Base-by-base conservation (phyloP, 2,113 vertebrate genomes). In the Lampris megalopsis region DNA sequence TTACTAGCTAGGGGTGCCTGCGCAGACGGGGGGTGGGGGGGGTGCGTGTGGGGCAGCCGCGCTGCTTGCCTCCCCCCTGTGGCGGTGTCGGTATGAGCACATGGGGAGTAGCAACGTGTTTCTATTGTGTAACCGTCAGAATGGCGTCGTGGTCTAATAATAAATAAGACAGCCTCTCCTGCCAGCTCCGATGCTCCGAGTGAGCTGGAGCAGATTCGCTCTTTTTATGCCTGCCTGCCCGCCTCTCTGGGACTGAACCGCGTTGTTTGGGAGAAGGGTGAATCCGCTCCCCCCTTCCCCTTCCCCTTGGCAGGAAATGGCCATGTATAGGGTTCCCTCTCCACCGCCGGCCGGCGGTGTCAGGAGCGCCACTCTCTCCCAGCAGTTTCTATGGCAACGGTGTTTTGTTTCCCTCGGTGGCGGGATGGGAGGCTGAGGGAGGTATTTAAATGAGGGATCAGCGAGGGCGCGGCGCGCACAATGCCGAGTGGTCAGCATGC, bases 341-440 rank as follows among this genome's bases (percentile, higher is more conserved):
- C 67, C 75, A 77, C 82, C 24, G 24, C 24, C 24, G 24, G 73
- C 85, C 90, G 84, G 80, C 90, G 88, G 84, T 91, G 88, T 93
- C 88, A 89, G 79, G 88, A 89, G 87, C 84, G 68, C 66, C 77
- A 71, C 83, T 83, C 88, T 77, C 80, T 86, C 88, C 71, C 74
- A 87, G 76, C 88, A 85, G 93, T 95, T 94, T 92, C 94, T 93
- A 95, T 93, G 86, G 94, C 89, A 94, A 95, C 94, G 87, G 87
- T 71, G 87, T 91, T 93, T 91, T 94, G 90, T 92, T 92, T 88
- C 85, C 84, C 82, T 89, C 56, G 54, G 81, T 89, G 89, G 81
- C 86, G 88, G 82, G 84, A 89, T 87, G 75, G 76, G 67, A 71
- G 72, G 72, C 42, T 59, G 78, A 42, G 53, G 73, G 65, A 71